Percentiles rank a stretch among this genome's conserved stretches.
Evolutionary conservation across 2,797 vertebrate genomes (phyloP).

Genomic region (Gymnothorax reevesii): DNA sequence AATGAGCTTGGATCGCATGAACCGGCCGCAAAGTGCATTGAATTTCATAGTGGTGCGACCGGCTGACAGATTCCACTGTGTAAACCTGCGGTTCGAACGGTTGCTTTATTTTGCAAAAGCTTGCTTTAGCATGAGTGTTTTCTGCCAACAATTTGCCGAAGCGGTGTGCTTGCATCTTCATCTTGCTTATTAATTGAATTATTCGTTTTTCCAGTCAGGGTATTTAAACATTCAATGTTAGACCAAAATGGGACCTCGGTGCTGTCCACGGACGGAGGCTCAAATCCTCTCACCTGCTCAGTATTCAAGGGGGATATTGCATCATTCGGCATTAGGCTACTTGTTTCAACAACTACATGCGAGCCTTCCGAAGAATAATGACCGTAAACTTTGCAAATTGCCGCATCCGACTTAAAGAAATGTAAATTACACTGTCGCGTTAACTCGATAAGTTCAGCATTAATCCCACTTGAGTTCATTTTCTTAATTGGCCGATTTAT

Average conservation of each 20-base stretch:
- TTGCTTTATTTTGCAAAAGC: slow-evolving; percentile 39
- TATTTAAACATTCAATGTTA: not conserved
- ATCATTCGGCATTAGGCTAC: slow-evolving; percentile 30
- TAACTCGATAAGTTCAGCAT: not conserved
- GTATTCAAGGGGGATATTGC: slow-evolving; percentile 17
- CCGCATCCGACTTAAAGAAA: slow-evolving; percentile 1
- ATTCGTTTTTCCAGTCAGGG: not conserved
- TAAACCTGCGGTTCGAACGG: slow-evolving; percentile 59
- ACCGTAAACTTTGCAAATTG: not conserved
- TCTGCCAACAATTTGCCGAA: not conserved
- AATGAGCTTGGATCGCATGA: slow-evolving; percentile 82
- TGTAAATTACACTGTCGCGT: not conserved
- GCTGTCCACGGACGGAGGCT: not conserved
- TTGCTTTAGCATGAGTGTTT: not conserved
- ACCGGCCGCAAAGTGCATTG: slow-evolving; percentile 77
- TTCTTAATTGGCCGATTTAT: not conserved
- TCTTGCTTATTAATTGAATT: not conserved
- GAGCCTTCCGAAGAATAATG: slow-evolving; percentile 10
- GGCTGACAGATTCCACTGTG: slow-evolving; percentile 65
- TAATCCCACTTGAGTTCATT: not conserved
- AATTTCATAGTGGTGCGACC: slow-evolving; percentile 76
- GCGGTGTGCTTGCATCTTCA: not conserved
- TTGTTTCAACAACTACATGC: slow-evolving; percentile 15
- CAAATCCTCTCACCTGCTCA: slow-evolving; percentile 20
- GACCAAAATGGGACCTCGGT: slow-evolving; percentile 2